phyloP scores from a whole-genome alignment of 1,140 invertebrate genomes.

The Hestina assimilis region DNA sequence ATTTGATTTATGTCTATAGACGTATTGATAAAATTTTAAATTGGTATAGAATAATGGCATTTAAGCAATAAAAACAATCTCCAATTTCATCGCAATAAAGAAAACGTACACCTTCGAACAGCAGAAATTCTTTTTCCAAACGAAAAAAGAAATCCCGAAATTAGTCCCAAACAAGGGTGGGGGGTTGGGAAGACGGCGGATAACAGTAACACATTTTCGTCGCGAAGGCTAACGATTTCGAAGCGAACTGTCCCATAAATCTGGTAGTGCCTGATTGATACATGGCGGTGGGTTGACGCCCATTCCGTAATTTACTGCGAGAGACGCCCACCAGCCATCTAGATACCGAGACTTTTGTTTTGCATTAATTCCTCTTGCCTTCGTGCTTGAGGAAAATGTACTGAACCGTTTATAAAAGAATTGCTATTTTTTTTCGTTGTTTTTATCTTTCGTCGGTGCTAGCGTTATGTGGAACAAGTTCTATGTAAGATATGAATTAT shows the following conservation, averaged over 20 bases:
- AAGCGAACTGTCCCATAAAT: conserved; percentile 77
- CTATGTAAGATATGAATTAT: no score
- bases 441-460: background rate
- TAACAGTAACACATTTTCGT: conserved; percentile 63
- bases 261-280: conserved; percentile 74
- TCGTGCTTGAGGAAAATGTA: conserved; percentile 28
- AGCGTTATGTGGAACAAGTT: no score
- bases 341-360: conserved; percentile 73
- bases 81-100: background rate
- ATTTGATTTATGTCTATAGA: no score
- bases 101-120: background rate
- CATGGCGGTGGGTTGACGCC: conserved; percentile 78
- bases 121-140: background rate
- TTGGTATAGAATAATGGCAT: background rate
- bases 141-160: conserved; percentile 21
- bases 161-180: conserved; percentile 38
- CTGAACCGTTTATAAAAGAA: conserved; percentile 9
- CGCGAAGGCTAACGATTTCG: conserved; percentile 72
- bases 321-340: conserved; percentile 55
- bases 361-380: conserved; percentile 73
- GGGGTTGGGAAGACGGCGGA: conserved; percentile 35
- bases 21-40: background rate
- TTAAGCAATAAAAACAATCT: background rate
- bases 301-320: conserved; percentile 77
- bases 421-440: conserved; percentile 2